Conservation (phyloP, 2,113 vertebrate species). For the Sarotherodon lohbergeri region DNA sequence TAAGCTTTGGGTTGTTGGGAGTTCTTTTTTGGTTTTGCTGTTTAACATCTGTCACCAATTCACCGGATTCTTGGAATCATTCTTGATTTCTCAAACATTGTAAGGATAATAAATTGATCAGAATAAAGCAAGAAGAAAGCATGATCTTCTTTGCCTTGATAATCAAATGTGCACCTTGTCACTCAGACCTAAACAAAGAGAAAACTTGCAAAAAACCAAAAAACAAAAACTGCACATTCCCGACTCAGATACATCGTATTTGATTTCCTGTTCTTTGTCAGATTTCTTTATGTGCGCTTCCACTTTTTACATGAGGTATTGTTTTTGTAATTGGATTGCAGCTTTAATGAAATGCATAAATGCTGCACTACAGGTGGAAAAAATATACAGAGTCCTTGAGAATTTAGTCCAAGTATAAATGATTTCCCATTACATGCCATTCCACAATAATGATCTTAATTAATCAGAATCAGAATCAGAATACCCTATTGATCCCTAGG, state of each 20-base stretch:
- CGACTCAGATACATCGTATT: not conserved
- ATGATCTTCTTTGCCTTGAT: not conserved
- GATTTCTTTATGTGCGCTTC: not conserved
- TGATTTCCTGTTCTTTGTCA: not conserved
- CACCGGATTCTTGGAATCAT: not conserved
- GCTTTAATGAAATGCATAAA: not conserved
- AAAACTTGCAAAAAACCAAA: fast-evolving
- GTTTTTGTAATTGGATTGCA: not conserved
- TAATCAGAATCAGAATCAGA: not conserved
- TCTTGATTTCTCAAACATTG: not conserved
- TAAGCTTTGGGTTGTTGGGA: not conserved
- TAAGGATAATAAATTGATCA: not conserved
- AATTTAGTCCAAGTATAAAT: not conserved
- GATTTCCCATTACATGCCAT: not conserved
- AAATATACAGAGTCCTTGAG: not conserved
- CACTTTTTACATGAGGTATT: not conserved
- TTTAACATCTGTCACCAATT: not conserved
- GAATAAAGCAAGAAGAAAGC: not conserved
- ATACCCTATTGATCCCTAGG: no score
- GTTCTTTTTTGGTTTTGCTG: not conserved
- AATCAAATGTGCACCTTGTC: not conserved
- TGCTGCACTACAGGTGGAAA: not conserved
- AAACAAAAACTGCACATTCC: not conserved
- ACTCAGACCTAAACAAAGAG: not conserved
- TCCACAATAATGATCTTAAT: not conserved